A percentile compares a stretch with the other conserved stretches of the same genome.
Evolutionary conservation across 2,113 vertebrate species (phyloP).

Genomic region (Nicator chloris): DNA sequence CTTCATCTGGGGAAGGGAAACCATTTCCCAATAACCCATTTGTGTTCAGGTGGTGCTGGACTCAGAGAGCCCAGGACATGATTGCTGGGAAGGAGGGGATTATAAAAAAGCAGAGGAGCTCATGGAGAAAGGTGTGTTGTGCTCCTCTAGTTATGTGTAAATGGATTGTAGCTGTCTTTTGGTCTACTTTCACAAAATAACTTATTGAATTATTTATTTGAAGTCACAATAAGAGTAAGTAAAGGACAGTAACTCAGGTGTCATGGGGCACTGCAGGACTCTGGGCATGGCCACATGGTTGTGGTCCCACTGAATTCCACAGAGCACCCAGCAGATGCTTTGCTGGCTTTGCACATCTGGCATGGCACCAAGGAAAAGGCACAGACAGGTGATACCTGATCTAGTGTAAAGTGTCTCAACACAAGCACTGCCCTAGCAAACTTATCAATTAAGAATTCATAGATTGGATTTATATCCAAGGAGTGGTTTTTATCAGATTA

Average conservation of each 20-base stretch:
- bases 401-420: background rate
- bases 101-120: background rate
- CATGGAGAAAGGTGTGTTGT: background rate
- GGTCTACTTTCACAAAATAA: background rate
- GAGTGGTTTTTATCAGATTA: background rate
- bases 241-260: background rate
- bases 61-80: background rate
- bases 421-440: background rate
- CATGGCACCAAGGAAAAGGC: background rate
- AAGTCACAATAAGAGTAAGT: background rate
- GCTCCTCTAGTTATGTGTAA: background rate
- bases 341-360: background rate
- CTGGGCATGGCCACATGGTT: rapidly evolving
- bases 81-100: background rate
- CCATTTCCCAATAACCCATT: background rate
- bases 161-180: background rate
- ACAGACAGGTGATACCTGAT: background rate
- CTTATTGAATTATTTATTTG: background rate
- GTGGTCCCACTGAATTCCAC: background rate
- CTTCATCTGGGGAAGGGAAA: background rate
- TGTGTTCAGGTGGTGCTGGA: background rate
- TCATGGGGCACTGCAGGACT: background rate
- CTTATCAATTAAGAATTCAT: background rate
- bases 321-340: background rate
- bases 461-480: background rate